These are phyloP conservation scores for Troglohyphantes excavatus DNA, from an alignment of 2,888 invertebrate genomes.

Conservation along the genomic window DNA sequence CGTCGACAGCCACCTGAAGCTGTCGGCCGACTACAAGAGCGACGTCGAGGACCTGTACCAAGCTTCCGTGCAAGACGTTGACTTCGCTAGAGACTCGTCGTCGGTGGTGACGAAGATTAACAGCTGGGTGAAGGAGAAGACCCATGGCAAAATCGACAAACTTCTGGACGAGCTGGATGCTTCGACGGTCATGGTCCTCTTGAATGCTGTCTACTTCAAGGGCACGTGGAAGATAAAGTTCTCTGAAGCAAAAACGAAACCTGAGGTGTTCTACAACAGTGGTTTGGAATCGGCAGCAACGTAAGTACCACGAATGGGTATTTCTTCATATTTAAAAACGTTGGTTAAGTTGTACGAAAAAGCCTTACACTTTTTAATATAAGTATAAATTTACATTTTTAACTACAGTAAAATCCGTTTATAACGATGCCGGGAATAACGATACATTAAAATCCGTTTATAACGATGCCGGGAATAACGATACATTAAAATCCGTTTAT, in stretches of 20 bases:
- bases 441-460: too few relatives aligned
- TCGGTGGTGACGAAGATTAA: slow-evolving; percentile 63
- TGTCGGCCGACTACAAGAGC: slow-evolving; percentile 41
- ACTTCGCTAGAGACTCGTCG: slow-evolving; percentile 46
- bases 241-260: slow-evolving; percentile 80
- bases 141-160: slow-evolving; percentile 75
- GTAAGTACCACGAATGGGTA: too few relatives aligned
- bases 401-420: too few relatives aligned
- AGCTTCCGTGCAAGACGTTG: slow-evolving; percentile 59
- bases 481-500: too few relatives aligned
- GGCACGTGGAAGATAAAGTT: slow-evolving; percentile 83
- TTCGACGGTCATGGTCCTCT: slow-evolving; percentile 82
- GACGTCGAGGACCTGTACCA: slow-evolving; percentile 50
- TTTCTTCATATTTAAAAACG: neutral
- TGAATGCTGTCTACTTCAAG: slow-evolving; percentile 84
- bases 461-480: too few relatives aligned
- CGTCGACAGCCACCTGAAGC: slow-evolving; percentile 84
- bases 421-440: too few relatives aligned
- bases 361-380: too few relatives aligned
- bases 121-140: slow-evolving; percentile 72
- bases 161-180: slow-evolving; percentile 69
- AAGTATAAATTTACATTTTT: too few relatives aligned
- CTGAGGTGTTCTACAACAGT: slow-evolving; percentile 67
- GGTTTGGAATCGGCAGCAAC: slow-evolving; percentile 51
- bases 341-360: neutral